Evolutionary conservation across 1,140 invertebrate species (phyloP).

Genomic region (Aphis gossypii): DNA sequence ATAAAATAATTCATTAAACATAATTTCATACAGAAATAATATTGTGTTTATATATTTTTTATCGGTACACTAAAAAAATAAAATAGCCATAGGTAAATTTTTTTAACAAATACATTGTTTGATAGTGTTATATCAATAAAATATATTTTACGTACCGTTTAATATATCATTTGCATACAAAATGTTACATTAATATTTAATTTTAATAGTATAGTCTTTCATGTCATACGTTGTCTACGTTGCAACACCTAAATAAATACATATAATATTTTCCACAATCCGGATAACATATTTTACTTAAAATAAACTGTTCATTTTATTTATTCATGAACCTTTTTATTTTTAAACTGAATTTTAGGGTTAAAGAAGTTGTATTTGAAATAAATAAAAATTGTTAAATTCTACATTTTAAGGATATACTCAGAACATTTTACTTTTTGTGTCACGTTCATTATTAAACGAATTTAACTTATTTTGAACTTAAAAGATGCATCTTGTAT

Average conservation of each 20-base stretch:
- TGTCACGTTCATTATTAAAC: neutral
- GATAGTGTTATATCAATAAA: no score
- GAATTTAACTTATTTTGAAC: neutral
- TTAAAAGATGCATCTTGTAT: constrained; percentile 6
- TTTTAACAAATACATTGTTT: no score
- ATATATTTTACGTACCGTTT: no score
- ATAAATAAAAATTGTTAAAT: constrained; percentile 10
- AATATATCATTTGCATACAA: neutral
- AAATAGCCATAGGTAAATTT: no score
- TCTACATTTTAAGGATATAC: neutral
- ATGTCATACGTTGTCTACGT: neutral
- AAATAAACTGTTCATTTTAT: neutral
- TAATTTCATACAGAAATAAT: no score
- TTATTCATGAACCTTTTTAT: neutral
- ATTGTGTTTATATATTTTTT: no score
- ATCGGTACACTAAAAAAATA: no score
- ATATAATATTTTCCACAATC: neutral
- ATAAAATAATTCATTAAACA: no score
- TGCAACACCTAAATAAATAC: neutral
- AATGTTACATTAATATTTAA: neutral
- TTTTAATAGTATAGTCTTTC: neutral
- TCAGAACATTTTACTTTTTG: neutral
- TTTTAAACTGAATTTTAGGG: neutral
- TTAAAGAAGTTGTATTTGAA: neutral
- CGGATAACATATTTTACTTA: neutral